Evolutionary conservation across 2,797 vertebrate species (phyloP).

Genomic region (Hemitrygon akajei): DNA sequence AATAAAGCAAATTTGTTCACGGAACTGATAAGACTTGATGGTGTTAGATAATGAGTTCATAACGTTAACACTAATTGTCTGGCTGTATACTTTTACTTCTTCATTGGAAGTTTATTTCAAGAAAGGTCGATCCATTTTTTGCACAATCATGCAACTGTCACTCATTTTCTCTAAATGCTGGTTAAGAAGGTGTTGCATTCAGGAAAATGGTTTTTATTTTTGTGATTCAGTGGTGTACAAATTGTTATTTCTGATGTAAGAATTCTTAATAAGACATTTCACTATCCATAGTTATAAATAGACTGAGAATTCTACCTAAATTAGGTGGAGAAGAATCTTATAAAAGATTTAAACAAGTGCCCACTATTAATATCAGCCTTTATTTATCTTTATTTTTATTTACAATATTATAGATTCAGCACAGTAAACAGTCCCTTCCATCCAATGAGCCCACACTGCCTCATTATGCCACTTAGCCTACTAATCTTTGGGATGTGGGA

Average conservation of each 20-base stretch:
- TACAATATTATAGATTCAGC: too few relatives aligned
- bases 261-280: not conserved
- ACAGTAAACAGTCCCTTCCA: too few relatives aligned
- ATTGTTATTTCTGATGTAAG: not conserved
- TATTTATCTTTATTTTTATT: too few relatives aligned
- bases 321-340: not conserved
- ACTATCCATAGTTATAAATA: not conserved
- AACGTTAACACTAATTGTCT: not conserved
- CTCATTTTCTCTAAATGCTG: not conserved
- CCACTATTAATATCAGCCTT: not conserved
- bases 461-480: too few relatives aligned
- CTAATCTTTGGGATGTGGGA: too few relatives aligned
- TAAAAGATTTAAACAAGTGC: not conserved
- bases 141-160: not conserved
- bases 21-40: not conserved
- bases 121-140: not conserved
- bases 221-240: not conserved
- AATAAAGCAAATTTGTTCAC: not conserved
- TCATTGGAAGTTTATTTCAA: not conserved
- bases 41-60: not conserved
- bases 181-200: not conserved
- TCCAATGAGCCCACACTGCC: too few relatives aligned
- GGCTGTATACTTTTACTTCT: not conserved
- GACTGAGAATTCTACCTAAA: not conserved
- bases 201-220: not conserved